phyloP scores from a whole-genome alignment of 2,888 invertebrate species.

The Ramazzottius varieornatus region DNA sequence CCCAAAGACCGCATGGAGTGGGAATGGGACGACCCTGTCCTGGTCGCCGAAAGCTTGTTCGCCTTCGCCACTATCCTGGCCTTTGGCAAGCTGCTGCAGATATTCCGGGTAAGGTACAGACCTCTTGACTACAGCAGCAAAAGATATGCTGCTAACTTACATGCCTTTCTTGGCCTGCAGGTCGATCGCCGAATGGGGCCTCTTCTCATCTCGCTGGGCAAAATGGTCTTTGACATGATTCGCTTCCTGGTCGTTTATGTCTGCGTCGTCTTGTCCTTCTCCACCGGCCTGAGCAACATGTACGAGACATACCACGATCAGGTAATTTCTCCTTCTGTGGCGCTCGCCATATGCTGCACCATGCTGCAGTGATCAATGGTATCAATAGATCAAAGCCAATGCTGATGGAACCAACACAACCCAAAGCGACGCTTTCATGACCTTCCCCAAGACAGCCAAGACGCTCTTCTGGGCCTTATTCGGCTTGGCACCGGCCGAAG shows the following conservation, averaged over 20 bases:
- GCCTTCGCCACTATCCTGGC: constrained; percentile 13
- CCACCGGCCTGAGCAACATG: constrained; percentile 13
- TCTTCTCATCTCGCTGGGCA: constrained; percentile 15
- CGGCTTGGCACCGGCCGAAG: constrained; percentile 8
- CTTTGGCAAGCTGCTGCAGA: constrained; percentile 15
- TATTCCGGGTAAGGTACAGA: constrained; percentile 6
- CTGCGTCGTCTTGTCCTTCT: constrained; percentile 15
- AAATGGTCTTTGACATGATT: constrained; percentile 14
- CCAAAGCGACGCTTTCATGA: constrained; percentile 7
- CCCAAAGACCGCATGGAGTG: constrained; percentile 11
- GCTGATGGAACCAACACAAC: not conserved
- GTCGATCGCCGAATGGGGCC: constrained; percentile 9
- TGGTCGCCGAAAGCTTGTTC: constrained; percentile 14
- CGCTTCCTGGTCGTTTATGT: constrained; percentile 15
- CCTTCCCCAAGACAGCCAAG: constrained; percentile 6
- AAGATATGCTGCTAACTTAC: not conserved
- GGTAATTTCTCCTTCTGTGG: not conserved
- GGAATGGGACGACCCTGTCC: constrained; percentile 10
- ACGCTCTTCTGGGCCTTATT: constrained; percentile 12
- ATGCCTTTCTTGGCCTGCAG: not conserved
- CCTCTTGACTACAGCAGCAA: too few relatives aligned
- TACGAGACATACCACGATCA: constrained; percentile 10
- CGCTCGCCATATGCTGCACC: not conserved
- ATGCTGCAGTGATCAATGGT: not conserved
- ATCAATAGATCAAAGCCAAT: not conserved